Evolutionary conservation across 2,888 invertebrate genomes (phyloP).

Genomic region (Conchocele bisecta): DNA sequence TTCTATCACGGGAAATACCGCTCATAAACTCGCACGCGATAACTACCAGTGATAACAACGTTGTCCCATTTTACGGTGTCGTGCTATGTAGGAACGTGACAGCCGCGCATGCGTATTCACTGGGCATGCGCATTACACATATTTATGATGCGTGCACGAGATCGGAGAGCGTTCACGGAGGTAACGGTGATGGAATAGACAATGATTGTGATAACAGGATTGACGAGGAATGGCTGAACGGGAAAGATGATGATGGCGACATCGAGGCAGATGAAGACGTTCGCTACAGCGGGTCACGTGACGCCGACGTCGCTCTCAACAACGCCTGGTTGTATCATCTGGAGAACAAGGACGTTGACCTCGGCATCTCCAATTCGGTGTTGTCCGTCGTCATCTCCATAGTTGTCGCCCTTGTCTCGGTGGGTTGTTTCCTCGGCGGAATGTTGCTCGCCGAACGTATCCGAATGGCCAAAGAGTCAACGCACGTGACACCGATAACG

Average conservation of each 20-base stretch:
- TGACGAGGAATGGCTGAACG: constrained; percentile 61
- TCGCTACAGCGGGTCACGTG: constrained; percentile 21
- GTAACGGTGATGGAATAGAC: constrained; percentile 66
- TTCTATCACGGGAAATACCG: constrained; percentile 32
- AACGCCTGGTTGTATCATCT: constrained; percentile 35
- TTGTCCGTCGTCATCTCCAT: constrained; percentile 51
- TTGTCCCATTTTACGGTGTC: constrained; percentile 33
- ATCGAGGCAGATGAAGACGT: constrained; percentile 63
- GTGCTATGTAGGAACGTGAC: constrained; percentile 25
- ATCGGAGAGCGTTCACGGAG: constrained; percentile 39
- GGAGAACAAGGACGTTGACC: constrained; percentile 37
- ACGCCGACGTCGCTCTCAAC: background rate
- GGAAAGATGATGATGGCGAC: constrained; percentile 59
- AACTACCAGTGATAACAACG: constrained; percentile 32
- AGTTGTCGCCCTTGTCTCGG: constrained; percentile 42
- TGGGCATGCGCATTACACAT: constrained; percentile 62
- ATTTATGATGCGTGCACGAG: constrained; percentile 62
- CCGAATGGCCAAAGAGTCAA: too few relatives aligned
- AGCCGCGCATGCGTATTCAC: constrained; percentile 57
- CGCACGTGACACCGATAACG: too few relatives aligned
- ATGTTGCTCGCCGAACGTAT: constrained; percentile 55
- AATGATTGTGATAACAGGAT: constrained; percentile 70
- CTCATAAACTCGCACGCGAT: constrained; percentile 19
- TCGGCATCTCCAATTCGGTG: constrained; percentile 42
- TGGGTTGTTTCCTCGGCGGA: constrained; percentile 42